A percentile compares a stretch with the other conserved stretches of the same genome.
These are phyloP conservation scores for Hirtodrosophila cameraria DNA, from an alignment of 2,888 invertebrate species.

Conservation along the genomic window DNA sequence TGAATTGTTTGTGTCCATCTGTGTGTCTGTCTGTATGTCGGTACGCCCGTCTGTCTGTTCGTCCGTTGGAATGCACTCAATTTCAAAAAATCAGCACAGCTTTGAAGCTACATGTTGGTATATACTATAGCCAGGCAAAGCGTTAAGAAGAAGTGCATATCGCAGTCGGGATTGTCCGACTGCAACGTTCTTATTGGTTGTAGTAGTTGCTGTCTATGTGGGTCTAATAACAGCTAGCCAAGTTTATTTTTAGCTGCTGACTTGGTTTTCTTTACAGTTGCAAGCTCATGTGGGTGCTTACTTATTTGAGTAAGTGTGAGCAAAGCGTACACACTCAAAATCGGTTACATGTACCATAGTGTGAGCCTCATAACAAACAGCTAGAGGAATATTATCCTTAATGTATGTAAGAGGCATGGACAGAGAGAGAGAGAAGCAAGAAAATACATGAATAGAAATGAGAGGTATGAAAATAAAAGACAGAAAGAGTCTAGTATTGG, in stretches of 20 bases:
- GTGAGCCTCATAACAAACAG: constrained; percentile 41
- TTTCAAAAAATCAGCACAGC: too few relatives aligned
- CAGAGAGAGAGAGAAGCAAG: neutral
- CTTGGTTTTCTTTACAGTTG: constrained; percentile 38
- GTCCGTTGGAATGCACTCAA: too few relatives aligned
- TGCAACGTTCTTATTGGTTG: too few relatives aligned
- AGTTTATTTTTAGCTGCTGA: constrained; percentile 63
- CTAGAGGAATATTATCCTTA: constrained; percentile 10
- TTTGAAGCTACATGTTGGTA: too few relatives aligned
- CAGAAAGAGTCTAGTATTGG: too few relatives aligned
- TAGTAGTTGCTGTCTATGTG: neutral
- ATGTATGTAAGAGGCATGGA: neutral
- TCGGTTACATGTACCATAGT: constrained; percentile 66
- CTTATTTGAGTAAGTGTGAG: constrained; percentile 52
- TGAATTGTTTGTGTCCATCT: neutral
- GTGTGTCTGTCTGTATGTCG: too few relatives aligned
- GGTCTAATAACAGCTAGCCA: constrained; percentile 54
- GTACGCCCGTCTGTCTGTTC: too few relatives aligned
- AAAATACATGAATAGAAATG: too few relatives aligned
- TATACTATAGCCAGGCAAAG: too few relatives aligned
- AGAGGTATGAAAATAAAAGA: too few relatives aligned
- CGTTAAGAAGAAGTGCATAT: too few relatives aligned
- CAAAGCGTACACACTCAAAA: constrained; percentile 39
- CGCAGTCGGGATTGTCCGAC: too few relatives aligned
- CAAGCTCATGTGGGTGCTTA: constrained; percentile 43